These are phyloP conservation scores for Zaprionus camerounensis DNA, from an alignment of 1,140 invertebrate species.

Conservation along the genomic window DNA sequence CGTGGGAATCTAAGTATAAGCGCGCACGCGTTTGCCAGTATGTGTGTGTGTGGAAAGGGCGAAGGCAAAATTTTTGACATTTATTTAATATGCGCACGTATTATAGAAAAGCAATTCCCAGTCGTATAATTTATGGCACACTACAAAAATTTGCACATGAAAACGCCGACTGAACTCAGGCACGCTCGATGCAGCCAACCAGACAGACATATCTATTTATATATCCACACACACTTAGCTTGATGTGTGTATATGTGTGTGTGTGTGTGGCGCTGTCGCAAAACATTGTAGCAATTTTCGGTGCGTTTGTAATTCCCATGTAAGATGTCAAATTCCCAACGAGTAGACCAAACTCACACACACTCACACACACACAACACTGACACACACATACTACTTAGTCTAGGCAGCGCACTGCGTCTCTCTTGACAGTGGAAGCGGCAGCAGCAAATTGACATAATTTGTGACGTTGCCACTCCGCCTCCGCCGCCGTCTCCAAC, in stretches of 20 bases:
- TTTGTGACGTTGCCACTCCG: constrained; percentile 65
- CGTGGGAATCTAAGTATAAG: constrained; percentile 8
- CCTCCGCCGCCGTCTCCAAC: constrained; percentile 14
- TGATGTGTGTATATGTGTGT: constrained; percentile 7
- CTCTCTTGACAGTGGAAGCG: constrained; percentile 21
- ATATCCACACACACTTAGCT: constrained; percentile 27
- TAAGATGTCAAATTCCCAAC: constrained; percentile 79
- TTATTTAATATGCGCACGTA: constrained; percentile 83
- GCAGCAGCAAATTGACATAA: constrained; percentile 78
- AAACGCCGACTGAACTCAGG: constrained; percentile 46
- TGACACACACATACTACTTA: neutral
- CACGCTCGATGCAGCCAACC: constrained; percentile 20
- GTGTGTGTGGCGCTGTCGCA: constrained; percentile 51
- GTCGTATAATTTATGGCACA: constrained; percentile 81
- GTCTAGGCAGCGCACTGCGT: constrained; percentile 39
- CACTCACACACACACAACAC: constrained; percentile 6
- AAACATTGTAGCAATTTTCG: constrained; percentile 80
- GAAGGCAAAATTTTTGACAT: constrained; percentile 76
- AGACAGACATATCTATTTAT: constrained; percentile 21
- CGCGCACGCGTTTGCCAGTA: neutral
- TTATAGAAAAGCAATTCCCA: constrained; percentile 83
- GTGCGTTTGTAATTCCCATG: constrained; percentile 81
- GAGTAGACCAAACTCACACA: constrained; percentile 32
- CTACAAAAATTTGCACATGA: constrained; percentile 83
- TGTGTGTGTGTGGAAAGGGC: constrained; percentile 16